A percentile compares a stretch with the other conserved stretches of the same genome.
Evolutionary conservation across 2,888 invertebrate genomes (phyloP).

Genomic region (Eristalinus sepulchralis): DNA sequence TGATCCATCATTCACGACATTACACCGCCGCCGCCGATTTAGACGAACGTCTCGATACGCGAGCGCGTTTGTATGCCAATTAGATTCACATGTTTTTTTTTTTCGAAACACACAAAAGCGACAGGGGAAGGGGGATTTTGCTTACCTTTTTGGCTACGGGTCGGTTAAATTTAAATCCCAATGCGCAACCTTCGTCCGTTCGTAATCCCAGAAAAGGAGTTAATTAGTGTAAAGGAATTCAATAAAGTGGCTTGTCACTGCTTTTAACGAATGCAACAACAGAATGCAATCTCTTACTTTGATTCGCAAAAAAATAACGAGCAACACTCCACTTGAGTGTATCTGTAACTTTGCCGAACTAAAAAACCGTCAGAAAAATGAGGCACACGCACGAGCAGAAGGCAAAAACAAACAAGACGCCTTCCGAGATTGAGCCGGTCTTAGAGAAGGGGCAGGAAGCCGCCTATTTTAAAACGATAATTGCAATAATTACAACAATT

Average conservation of each 20-base stretch:
- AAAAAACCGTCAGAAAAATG: neutral
- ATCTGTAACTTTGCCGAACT: conserved; percentile 2
- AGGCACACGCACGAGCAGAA: neutral
- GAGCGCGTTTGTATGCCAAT: conserved; percentile 27
- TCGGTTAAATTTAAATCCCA: conserved; percentile 51
- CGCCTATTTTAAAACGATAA: conserved; percentile 56
- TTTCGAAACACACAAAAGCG: neutral
- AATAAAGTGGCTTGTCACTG: conserved; percentile 42
- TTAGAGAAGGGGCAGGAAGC: conserved; percentile 38
- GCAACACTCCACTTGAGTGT: conserved; percentile 10
- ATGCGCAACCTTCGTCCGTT: conserved; percentile 30
- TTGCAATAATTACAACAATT: conserved; percentile 60
- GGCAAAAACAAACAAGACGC: conserved; percentile 17
- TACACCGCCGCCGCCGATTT: conserved; percentile 15
- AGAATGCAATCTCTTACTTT: neutral
- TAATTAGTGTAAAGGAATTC: conserved; percentile 31
- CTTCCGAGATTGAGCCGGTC: conserved; percentile 14
- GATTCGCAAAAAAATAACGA: neutral
- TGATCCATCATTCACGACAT: conserved; percentile 45
- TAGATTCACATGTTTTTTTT: neutral
- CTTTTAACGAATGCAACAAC: neutral
- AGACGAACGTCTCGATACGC: neutral
- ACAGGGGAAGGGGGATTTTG: neutral
- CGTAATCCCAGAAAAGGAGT: conserved; percentile 42
- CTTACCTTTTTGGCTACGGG: conserved; percentile 56